phyloP scores from a whole-genome alignment of 1,140 invertebrate species.

The Hypothenemus hampei region DNA sequence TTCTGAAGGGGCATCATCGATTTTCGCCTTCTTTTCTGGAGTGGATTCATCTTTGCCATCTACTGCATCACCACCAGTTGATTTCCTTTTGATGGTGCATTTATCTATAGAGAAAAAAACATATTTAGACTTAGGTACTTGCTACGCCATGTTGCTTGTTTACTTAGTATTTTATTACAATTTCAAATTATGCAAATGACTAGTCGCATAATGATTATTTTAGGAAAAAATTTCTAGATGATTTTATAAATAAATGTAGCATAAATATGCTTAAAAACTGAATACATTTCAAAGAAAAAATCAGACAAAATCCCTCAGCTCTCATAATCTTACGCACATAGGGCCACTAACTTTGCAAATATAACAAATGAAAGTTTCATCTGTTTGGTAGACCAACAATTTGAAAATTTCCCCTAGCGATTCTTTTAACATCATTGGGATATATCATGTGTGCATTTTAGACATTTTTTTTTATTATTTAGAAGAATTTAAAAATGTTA shows the following conservation, averaged over 20 bases:
- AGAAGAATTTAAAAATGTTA: neutral
- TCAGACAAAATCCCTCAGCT: conserved; percentile 30
- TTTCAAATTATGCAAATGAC: too few species aligned
- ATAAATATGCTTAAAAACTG: too few species aligned
- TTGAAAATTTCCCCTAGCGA: conserved; percentile 25
- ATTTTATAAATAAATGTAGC: too few species aligned
- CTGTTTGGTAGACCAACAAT: conserved; percentile 13
- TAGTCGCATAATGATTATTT: too few species aligned
- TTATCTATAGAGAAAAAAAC: conserved; percentile 2
- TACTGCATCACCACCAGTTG: conserved; percentile 48
- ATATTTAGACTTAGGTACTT: too few species aligned
- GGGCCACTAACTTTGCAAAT: conserved; percentile 26
- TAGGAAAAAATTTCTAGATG: too few species aligned
- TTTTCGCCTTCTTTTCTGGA: conserved; percentile 68
- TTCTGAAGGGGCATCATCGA: conserved; percentile 54
- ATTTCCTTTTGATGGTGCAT: conserved; percentile 57
- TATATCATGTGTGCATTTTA: neutral
- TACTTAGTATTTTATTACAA: too few species aligned
- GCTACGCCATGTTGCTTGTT: too few species aligned
- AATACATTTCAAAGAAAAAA: too few species aligned
- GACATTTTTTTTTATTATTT: neutral
- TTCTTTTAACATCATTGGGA: conserved; percentile 28
- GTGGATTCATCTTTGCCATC: conserved; percentile 53
- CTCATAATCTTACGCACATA: conserved; percentile 34
- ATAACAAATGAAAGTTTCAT: conserved; percentile 9